Base-by-base conservation (phyloP, 2,113 vertebrate species). In the Melanotaenia duboulayi region DNA sequence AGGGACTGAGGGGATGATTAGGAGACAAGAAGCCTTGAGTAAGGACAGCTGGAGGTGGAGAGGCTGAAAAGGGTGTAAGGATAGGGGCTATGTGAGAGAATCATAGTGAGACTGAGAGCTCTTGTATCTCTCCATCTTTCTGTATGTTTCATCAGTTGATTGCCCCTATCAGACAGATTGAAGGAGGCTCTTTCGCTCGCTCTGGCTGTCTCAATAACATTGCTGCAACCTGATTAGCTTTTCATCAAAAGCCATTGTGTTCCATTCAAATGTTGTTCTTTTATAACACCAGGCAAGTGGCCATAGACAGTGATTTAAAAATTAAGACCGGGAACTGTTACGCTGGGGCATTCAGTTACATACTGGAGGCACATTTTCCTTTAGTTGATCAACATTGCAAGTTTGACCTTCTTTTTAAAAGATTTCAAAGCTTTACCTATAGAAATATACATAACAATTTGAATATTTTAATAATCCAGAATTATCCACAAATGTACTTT, bases 101-200 rank as follows among this genome's bases (percentile, higher is more conserved):
- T 75, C 39, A 55, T 20, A 61, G 42, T 1, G 52, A 16, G 23
- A 25, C 37, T 55, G 76, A 72, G 69, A n/a, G 44, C 59, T 61
- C 65, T 42, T 46, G 42, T 40, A 25, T 75, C 83, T 19, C 48
- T 83, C 51, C 66, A 58, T 84, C 82, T 86, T 87, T 82, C 78
- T 74, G 76, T 71, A 39, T 58, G 75, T 83, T 87, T 90, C 87
- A 85, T 92, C 86, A 86, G 74, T 67, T 85, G 89, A 90, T 90
- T 85, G 78, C 48, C 7, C 56, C 74, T n/a, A 81, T 89, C 76
- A 82, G 78, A 67, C 54, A 66, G 71, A 81, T 37, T 80, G 73
- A 77, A 87, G 71, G 82, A 82, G 82, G 78, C 76, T 76, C 24
- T 25, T 23, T 63, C 59, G 49, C 72, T 71, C 74, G 11, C 3